A percentile compares a stretch with the other conserved stretches of the same genome.
These are phyloP conservation scores for Agonopterix alstromeriana DNA, from an alignment of 2,888 invertebrate genomes.

Conservation along the genomic window DNA sequence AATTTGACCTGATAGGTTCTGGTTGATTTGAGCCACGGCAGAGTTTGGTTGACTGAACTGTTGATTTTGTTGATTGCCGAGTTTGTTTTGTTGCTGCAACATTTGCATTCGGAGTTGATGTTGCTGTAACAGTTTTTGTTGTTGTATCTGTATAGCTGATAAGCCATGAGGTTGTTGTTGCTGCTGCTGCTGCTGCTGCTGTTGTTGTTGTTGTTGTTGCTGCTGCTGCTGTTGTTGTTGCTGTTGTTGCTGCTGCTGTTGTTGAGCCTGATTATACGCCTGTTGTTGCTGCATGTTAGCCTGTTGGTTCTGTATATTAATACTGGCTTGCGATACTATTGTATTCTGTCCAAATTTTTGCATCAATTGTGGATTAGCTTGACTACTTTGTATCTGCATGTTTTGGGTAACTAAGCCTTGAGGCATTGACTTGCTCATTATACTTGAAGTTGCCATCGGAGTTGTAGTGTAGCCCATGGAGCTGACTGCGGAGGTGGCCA, in stretches of 20 bases:
- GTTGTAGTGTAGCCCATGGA: conserved; percentile 59
- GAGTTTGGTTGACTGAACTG: conserved; percentile 63
- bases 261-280: conserved; percentile 26
- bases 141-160: conserved; percentile 66
- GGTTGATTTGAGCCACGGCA: conserved; percentile 59
- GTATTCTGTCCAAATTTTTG: conserved; percentile 61
- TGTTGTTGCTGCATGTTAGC: conserved; percentile 57
- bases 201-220: conserved; percentile 28
- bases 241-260: conserved; percentile 60
- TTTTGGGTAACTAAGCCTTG: conserved; percentile 65
- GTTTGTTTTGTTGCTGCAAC: conserved; percentile 52
- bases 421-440: conserved; percentile 60
- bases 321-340: conserved; percentile 47
- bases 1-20: conserved; percentile 54
- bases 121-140: conserved; percentile 76
- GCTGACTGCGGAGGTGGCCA: conserved; percentile 49
- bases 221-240: conserved; percentile 45
- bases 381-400: conserved; percentile 58
- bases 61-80: conserved; percentile 38
- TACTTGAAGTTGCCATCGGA: conserved; percentile 50
- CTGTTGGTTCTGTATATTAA: conserved; percentile 53
- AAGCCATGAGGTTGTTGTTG: conserved; percentile 54
- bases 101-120: conserved; percentile 75
- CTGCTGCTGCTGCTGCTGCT: conserved; percentile 36
- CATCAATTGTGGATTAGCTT: conserved; percentile 51